Conservation (phyloP, 2,113 vertebrate genomes). For the Vicugna pacos region DNA sequence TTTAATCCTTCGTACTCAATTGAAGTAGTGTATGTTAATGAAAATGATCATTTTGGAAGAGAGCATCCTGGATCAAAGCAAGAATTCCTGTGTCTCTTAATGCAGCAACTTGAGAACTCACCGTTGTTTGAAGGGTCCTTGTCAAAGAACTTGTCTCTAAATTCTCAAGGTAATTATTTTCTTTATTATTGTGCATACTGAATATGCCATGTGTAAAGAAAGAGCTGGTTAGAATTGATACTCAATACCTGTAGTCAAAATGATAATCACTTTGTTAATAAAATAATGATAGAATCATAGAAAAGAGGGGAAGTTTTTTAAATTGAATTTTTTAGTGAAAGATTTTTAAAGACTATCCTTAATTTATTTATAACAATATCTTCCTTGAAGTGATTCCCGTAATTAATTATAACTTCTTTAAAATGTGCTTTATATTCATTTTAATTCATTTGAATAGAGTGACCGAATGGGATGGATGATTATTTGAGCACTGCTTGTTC, state of each 20-base stretch:
- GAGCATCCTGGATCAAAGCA: constrained; percentile 82
- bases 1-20: constrained; percentile 91
- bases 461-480: not conserved
- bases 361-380: not conserved
- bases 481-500: constrained; percentile 29
- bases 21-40: constrained; percentile 88
- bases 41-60: constrained; percentile 72
- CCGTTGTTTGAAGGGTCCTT: constrained; percentile 88
- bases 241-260: not conserved
- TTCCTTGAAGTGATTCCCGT: constrained; percentile 30
- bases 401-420: constrained; percentile 22
- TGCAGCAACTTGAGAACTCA: constrained; percentile 88
- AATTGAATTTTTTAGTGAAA: constrained; percentile 46
- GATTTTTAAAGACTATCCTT: constrained; percentile 10
- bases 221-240: constrained; percentile 28
- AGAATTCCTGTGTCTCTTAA: constrained; percentile 87
- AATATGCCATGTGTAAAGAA: constrained; percentile 8
- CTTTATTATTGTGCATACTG: constrained; percentile 46
- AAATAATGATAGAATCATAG: not conserved
- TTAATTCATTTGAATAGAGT: constrained; percentile 36
- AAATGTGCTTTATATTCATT: not conserved
- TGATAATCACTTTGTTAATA: constrained; percentile 38
- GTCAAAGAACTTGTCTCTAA: constrained; percentile 89
- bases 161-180: constrained; percentile 88
- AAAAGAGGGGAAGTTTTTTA: not conserved